A percentile compares a stretch with the other conserved stretches of the same genome.
Evolutionary conservation across 2,113 vertebrate species (phyloP).

Genomic region (Microcebus jonahi): DNA sequence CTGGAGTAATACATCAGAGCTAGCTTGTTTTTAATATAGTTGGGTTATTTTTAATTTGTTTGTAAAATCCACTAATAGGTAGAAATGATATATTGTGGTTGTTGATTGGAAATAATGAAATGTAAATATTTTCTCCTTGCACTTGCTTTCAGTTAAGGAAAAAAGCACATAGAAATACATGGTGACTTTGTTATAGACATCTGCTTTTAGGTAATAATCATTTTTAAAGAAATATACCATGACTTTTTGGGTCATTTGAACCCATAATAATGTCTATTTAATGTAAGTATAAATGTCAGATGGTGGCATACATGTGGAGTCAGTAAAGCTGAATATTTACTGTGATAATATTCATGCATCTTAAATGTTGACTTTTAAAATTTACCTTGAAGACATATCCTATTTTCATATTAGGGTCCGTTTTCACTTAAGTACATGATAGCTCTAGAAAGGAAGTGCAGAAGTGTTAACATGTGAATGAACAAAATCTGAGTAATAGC

Average conservation of each 20-base stretch:
- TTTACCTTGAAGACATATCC: conserved; percentile 50
- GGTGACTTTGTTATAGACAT: conserved; percentile 62
- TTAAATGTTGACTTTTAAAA: conserved; percentile 66
- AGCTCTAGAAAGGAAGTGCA: neutral
- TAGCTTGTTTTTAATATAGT: conserved; percentile 17
- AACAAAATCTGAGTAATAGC: neutral
- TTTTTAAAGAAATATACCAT: conserved; percentile 64
- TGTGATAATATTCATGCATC: conserved; percentile 35
- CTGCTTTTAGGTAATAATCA: conserved; percentile 63
- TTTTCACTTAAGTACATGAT: conserved; percentile 61
- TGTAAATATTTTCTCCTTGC: neutral
- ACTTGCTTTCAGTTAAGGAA: conserved; percentile 14
- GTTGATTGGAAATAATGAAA: conserved; percentile 38
- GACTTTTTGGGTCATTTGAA: conserved; percentile 53
- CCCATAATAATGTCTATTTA: conserved; percentile 41
- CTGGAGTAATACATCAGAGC: neutral
- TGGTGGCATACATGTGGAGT: conserved; percentile 44
- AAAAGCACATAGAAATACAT: conserved; percentile 6
- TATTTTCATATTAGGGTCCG: conserved; percentile 60
- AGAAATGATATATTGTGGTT: conserved; percentile 23
- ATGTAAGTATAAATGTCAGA: conserved; percentile 55
- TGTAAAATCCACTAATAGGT: neutral
- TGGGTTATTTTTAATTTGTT: conserved; percentile 44
- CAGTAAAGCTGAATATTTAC: conserved; percentile 55
- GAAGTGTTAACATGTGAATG: conserved; percentile 60